These are phyloP conservation scores for Prionailurus bengalensis DNA, from an alignment of 2,113 vertebrate genomes.

Conservation along the genomic window DNA sequence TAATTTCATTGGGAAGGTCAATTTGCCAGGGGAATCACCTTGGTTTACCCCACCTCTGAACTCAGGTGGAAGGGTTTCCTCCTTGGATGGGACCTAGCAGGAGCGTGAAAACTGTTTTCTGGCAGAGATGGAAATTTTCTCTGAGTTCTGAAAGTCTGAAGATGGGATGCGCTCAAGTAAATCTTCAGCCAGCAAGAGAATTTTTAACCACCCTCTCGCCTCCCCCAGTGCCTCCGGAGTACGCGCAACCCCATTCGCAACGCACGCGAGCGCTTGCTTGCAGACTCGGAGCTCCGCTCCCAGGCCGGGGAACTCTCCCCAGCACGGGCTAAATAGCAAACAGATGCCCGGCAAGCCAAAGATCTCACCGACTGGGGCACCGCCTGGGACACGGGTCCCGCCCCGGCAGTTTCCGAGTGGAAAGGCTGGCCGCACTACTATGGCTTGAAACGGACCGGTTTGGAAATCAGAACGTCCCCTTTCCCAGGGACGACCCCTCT, in stretches of 20 bases:
- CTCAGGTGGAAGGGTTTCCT: not conserved
- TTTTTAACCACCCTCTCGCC: not conserved
- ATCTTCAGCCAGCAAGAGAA: not conserved
- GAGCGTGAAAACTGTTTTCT: not conserved
- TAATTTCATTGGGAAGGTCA: not conserved
- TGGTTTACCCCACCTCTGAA: not conserved
- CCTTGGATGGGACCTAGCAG: not conserved
- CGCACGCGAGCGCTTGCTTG: fast-evolving
- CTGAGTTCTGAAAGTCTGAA: not conserved
- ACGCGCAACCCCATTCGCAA: not conserved
- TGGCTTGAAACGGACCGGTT: not conserved
- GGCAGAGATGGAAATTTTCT: not conserved
- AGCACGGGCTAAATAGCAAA: constrained; percentile 43
- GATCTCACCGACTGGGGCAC: not conserved
- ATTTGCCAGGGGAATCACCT: not conserved
- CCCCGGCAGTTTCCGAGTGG: not conserved
- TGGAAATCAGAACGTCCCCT: not conserved
- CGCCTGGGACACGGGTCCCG: constrained; percentile 11
- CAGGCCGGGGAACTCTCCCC: not conserved
- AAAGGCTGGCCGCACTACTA: not conserved
- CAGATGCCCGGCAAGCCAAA: constrained; percentile 30
- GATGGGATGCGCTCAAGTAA: not conserved
- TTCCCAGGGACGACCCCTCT: too few species aligned
- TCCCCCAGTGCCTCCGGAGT: not conserved
- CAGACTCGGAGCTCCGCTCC: fast-evolving